Evolutionary conservation across 2,797 vertebrate genomes (phyloP), one percentile per base, ranked within the genome.

Genomic region (Galaxias olidus): DNA sequence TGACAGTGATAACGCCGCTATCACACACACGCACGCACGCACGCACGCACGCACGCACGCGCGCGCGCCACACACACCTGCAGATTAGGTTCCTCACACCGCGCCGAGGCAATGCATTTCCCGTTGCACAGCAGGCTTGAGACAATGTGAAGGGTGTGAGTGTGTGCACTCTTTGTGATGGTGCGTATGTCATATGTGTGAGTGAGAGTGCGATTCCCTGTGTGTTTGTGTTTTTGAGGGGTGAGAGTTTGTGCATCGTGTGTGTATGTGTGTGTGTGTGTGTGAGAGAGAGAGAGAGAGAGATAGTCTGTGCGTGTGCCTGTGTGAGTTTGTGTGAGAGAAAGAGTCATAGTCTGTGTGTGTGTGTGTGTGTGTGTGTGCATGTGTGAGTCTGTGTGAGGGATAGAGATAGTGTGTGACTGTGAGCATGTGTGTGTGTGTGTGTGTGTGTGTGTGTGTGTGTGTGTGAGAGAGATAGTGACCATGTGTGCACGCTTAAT

Each of bases 381-480:
- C 17, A 30, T 58, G 42, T 48, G 60, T 52, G 60, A 13, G 60
- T 58, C 14, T 48, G 60, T 52, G 60, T 13, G 60, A 40, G 49
- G 19, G 49, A 44, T 14, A 14, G 11, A 13, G 18, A 19, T 43
- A n/a, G 59, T 42, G 42, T 61, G 45, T 30, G 45, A 48, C 6
- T n/a, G 59, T 30, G 45, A 11, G 11, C n/a, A 12, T 58, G 56
- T 59, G 13, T 44, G 56, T 45, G 56, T 46, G 57, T 59, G 43
- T 46, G 57, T 59, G 57, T 46, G n/a, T 59, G 57, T 46, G 57
- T 58, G 40, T 43, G 55, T 58, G 55, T n/a, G 55, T 42, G 55
- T n/a, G 55, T 40, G 30, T 44, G 40, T 43, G 55, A n/a, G 55
- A 43, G 55, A 41, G 55, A 7, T 0, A 8, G 53, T 11, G 1